These are phyloP conservation scores for Bradysia coprophila DNA, from an alignment of 1,140 invertebrate genomes.

Conservation along the genomic window DNA sequence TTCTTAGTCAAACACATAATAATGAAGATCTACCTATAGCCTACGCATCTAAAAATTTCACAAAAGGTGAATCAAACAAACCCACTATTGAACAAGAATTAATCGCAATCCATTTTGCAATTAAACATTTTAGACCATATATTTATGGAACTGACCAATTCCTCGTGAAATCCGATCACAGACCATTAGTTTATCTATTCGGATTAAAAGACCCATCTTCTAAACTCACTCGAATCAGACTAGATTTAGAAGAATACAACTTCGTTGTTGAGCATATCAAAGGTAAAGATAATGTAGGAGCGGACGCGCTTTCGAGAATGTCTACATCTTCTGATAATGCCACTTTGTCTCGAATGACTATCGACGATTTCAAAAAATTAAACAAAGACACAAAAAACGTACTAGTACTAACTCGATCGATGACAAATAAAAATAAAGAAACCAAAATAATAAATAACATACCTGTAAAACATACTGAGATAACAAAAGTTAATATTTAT, in stretches of 20 bases:
- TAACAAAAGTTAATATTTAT: too few species aligned
- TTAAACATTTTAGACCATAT: background rate
- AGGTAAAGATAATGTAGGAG: constrained; percentile 4
- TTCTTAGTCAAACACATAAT: background rate
- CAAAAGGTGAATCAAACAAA: background rate
- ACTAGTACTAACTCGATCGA: too few species aligned
- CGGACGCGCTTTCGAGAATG: constrained; percentile 9
- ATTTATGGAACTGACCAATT: constrained; percentile 9
- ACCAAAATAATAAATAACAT: too few species aligned
- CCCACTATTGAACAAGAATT: constrained; percentile 14
- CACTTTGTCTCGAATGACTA: too few species aligned
- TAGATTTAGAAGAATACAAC: constrained; percentile 13
- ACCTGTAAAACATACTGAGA: too few species aligned
- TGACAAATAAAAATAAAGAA: too few species aligned
- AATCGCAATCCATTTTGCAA: background rate
- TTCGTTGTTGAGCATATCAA: constrained; percentile 2
- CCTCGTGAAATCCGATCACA: constrained; percentile 16
- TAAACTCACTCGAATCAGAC: background rate
- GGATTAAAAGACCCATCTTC: constrained; percentile 4
- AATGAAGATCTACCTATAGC: background rate
- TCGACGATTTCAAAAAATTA: too few species aligned
- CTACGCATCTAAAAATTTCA: background rate
- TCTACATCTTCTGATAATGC: too few species aligned
- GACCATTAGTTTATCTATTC: constrained; percentile 18
- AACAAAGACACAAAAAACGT: too few species aligned